These are phyloP conservation scores for Danionella cerebrum DNA, from an alignment of 2,113 vertebrate species.

Conservation along the genomic window DNA sequence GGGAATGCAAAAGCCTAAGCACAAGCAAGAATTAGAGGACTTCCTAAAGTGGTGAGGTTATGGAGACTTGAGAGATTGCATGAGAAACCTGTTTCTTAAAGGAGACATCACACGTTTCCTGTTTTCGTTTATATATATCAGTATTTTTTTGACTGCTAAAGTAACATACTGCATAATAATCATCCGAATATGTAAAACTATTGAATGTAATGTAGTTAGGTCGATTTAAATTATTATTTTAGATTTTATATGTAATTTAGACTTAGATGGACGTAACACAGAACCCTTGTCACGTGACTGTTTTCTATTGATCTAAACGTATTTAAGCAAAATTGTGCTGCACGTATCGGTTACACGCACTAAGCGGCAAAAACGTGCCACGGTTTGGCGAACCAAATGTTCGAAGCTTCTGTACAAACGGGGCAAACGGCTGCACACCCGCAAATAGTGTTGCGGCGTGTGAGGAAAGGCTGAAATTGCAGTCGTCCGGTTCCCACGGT, in stretches of 20 bases:
- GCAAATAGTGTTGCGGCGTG: constrained; percentile 1
- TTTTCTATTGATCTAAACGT: too few species aligned
- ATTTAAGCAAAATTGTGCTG: not conserved
- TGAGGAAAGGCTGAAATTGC: constrained; percentile 30
- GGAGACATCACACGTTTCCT: too few species aligned
- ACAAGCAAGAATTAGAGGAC: not conserved
- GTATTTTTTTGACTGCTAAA: too few species aligned
- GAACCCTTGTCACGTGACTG: not conserved
- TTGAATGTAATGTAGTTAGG: too few species aligned
- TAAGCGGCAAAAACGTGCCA: constrained; percentile 19
- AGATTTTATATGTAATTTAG: too few species aligned
- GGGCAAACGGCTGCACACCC: constrained; percentile 45
- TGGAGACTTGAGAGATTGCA: not conserved
- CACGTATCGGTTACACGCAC: not conserved
- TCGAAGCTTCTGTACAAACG: constrained; percentile 35
- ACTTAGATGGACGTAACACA: too few species aligned
- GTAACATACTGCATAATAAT: too few species aligned
- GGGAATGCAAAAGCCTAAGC: not conserved
- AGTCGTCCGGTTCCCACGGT: constrained; percentile 68
- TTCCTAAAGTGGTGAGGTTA: not conserved
- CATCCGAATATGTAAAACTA: too few species aligned
- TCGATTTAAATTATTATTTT: too few species aligned
- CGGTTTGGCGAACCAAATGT: constrained; percentile 18
- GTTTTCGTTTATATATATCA: too few species aligned
- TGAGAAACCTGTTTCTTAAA: too few species aligned